Percentiles rank a stretch among this genome's conserved stretches.
Evolutionary conservation across 92 coral and sea anemone species (phyloP).

Genomic region (Bergia puertoricense): DNA sequence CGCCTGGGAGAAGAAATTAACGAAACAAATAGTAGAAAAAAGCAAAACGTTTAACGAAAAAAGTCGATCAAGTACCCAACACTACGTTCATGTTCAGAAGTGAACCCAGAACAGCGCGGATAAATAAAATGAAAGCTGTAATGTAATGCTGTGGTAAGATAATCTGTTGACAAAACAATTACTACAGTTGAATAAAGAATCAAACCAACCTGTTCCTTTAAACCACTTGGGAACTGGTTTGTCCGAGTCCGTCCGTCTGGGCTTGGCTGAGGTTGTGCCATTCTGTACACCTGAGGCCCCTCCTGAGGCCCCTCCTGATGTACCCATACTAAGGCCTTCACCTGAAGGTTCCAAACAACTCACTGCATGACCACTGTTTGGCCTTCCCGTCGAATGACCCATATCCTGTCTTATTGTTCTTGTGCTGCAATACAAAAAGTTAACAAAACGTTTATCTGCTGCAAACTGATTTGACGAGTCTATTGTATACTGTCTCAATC

Average conservation of each 20-base stretch:
- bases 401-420: conserved; percentile 12
- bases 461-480: background rate
- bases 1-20: too few species aligned
- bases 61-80: too few species aligned
- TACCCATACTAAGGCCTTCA: conserved; percentile 6
- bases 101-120: too few species aligned
- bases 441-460: background rate
- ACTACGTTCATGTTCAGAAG: too few species aligned
- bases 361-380: background rate
- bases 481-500: too few species aligned
- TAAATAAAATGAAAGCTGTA: too few species aligned
- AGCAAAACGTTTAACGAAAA: too few species aligned
- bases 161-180: too few species aligned
- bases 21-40: too few species aligned
- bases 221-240: conserved; percentile 82
- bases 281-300: conserved; percentile 38
- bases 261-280: conserved; percentile 37
- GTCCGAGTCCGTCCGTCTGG: conserved; percentile 46
- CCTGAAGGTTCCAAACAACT: conserved; percentile 34
- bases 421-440: conserved; percentile 8
- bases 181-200: background rate
- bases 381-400: background rate
- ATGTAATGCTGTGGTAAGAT: too few species aligned
- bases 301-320: conserved; percentile 30
- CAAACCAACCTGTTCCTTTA: conserved; percentile 70